Base-by-base conservation (phyloP, 2,797 vertebrate species). In the Botia kubotai region DNA sequence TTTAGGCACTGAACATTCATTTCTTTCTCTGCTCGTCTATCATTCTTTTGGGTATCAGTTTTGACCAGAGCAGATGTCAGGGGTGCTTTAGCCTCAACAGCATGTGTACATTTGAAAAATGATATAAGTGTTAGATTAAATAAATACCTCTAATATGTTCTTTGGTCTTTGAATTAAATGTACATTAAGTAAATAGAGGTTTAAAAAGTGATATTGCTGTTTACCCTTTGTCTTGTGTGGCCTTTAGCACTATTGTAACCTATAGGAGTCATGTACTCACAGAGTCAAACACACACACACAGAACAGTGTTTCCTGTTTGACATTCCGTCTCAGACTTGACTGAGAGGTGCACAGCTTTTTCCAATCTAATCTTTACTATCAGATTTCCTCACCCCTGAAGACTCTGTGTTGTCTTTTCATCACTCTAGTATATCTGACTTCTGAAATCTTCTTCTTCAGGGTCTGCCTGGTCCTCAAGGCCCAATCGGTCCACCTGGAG, bases 401-500 rank as follows among this genome's bases (percentile, higher is more conserved):
- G 46, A 67, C 50, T 66, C 6, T 29, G 55, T 73, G 52, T 74
- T 65, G 23, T 57, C 29, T 2, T 55, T 36, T 80, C 69, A 65
- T 60, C 60, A 33, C 60, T 29, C 13, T 65, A 19, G 50, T 70
- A 17, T 74, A 3, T 80, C 53, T 70, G 60, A 79, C 19, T 86
- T 55, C 68, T 66, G 70, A 48, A 72, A 13, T 91, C 91, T 84
- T 94, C 85, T 94, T 86, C 90, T 90, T 87, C 60, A 99, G 98
- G 98, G 98, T 91, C 96, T 99, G 85, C 89, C 96, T 79, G 98
- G 98, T 94, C 96, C 98, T 76, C 98, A 99, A 95, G 98, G 97
- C 90, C 96, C 97, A 67, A 98, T 99, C 39, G 98, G 98, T 76
- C 96, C 96, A 89, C 98, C 98, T 84, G 98, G 98, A 90, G 97